Percentiles rank a stretch among this genome's conserved stretches.
phyloP scores from a whole-genome alignment of 92 coral and sea anemone genomes.

The Phenganax marumi region DNA sequence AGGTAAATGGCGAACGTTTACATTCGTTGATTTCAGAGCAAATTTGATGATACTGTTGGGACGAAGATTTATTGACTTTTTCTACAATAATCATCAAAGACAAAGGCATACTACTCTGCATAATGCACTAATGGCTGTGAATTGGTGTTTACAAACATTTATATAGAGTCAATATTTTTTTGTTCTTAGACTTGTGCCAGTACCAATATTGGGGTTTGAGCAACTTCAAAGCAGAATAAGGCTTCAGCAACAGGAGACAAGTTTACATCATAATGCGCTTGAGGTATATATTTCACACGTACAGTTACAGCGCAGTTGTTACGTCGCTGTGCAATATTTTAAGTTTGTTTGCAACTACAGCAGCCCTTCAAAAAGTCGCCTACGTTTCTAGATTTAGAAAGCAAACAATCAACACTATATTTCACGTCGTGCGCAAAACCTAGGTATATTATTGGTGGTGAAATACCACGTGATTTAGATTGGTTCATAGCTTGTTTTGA shows the following conservation, averaged over 20 bases:
- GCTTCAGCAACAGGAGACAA: constrained; percentile 89
- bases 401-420: no score
- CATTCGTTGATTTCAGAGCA: not conserved
- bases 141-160: not conserved
- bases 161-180: not conserved
- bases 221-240: constrained; percentile 84
- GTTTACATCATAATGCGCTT: constrained; percentile 88
- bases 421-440: no score
- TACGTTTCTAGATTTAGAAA: no score
- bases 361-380: no score
- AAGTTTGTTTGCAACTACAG: not conserved
- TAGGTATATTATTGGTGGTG: no score
- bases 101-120: no score
- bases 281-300: constrained; percentile 57
- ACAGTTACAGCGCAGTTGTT: not conserved
- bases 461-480: no score
- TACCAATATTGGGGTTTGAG: constrained; percentile 87
- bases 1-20: constrained; percentile 55
- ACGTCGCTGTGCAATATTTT: not conserved
- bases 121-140: no score
- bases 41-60: not conserved
- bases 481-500: no score
- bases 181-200: constrained; percentile 73
- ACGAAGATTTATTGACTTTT: not conserved
- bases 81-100: not conserved